Evolutionary conservation across 1,140 invertebrate genomes (phyloP), one percentile per base, ranked within the genome.

Genomic region (Cyphomyrmex costatus): DNA sequence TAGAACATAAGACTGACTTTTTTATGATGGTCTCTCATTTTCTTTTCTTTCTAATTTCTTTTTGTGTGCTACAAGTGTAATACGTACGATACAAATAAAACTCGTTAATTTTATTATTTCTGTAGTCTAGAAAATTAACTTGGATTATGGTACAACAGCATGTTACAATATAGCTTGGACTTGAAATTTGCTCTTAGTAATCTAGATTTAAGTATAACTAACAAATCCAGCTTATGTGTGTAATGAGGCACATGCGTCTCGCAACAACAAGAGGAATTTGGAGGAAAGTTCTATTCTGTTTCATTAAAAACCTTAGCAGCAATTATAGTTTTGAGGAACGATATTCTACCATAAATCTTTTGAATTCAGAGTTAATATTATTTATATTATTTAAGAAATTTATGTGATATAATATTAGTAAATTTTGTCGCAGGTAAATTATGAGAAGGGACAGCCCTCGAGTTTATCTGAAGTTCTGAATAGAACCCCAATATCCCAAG

Each of bases 151-250:
- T 49, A 36, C 12, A 33, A 56, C 10, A 3, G 1, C 27, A 51
- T 0, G 3, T 56, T 61, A 10, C n/a, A 12, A 42, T n/a, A 27
- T 10, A n/a, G n/a, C n/a, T 77, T 42, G 14, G 4, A 24, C 16
- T 30, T 49, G 33, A 66, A 78, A 27, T 78, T 78, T 65, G 24
- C 19, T 19, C 36, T 65, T 21, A 19, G 6, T 10, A 78, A 78
- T 30, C 1, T 4, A 63, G 16, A 27, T 19, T 63, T 30, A 65
- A 65, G 14, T 49, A 60, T 30, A 46, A 0, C 24, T 16, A 8
- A 49, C 19, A n/a, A 46, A 63, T 12, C 6, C 12, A 46, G 6
- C 10, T 61, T 77, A 63, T 12, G 5, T 10, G 5, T n/a, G 3
- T 66, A 65, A 78, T 49, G 8, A 78, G 2, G 24, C 33, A 30